phyloP scores from a whole-genome alignment of 2,113 vertebrate genomes.

The Sylvicapra grimmia region DNA sequence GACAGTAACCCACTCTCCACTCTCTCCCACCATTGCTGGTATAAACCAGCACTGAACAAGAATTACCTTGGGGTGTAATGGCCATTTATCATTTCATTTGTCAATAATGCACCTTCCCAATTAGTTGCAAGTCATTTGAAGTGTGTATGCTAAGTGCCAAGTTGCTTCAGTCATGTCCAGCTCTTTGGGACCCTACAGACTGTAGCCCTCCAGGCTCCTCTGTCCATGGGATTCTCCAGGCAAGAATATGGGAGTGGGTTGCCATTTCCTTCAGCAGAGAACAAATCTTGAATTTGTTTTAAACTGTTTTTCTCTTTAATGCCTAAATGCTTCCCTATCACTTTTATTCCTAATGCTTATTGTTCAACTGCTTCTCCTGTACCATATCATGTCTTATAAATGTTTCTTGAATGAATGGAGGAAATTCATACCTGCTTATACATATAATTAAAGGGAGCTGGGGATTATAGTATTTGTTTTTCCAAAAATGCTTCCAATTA shows the following conservation, averaged over 20 bases:
- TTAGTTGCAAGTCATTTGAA: background rate
- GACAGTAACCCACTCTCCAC: background rate
- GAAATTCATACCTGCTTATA: slow-evolving; percentile 21
- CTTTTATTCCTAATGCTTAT: background rate
- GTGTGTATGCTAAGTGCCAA: background rate
- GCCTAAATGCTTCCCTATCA: background rate
- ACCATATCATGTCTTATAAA: background rate
- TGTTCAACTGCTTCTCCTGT: background rate
- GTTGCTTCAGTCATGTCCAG: background rate
- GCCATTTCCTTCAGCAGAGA: background rate
- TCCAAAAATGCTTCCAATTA: slow-evolving; percentile 50
- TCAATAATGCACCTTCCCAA: background rate
- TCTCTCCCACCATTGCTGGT: too few relatives aligned
- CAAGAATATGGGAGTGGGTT: background rate
- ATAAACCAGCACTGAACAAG: background rate
- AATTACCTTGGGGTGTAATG: rapidly evolving
- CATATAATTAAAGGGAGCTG: slow-evolving; percentile 40
- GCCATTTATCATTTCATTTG: background rate
- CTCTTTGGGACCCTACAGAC: background rate
- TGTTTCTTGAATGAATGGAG: background rate
- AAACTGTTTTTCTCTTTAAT: background rate
- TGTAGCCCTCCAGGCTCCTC: background rate
- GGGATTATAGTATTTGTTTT: slow-evolving; percentile 37
- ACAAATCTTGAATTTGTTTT: background rate
- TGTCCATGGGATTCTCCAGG: background rate